phyloP scores from a whole-genome alignment of 35 echinoderm and acorn worm species.

The Nesometra sesokonis region DNA sequence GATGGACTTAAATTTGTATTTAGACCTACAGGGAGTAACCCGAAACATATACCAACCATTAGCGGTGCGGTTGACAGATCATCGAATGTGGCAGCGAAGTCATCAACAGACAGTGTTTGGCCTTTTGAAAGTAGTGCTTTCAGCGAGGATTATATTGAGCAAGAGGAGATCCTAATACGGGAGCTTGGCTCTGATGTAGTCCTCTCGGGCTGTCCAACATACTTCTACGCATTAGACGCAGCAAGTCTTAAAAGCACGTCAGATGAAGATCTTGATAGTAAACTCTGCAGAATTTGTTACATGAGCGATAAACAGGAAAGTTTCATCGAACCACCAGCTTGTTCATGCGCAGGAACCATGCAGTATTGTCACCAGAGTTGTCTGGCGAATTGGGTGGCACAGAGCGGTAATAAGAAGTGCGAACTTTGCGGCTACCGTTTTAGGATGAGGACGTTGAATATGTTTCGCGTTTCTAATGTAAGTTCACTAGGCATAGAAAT shows the following conservation, averaged over 20 bases:
- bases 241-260: neutral
- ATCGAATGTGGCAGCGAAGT: too few species aligned
- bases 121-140: too few species aligned
- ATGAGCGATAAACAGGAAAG: slow-evolving; percentile 12
- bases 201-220: neutral
- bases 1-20: neutral
- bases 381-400: slow-evolving; percentile 42
- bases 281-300: slow-evolving; percentile 35
- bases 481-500: too few species aligned
- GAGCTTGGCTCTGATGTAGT: too few species aligned
- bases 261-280: neutral
- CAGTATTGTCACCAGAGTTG: slow-evolving; percentile 52
- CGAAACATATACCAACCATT: neutral
- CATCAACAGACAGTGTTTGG: too few species aligned
- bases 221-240: neutral
- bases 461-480: slow-evolving; percentile 25
- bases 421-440: slow-evolving; percentile 63
- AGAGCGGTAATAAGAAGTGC: slow-evolving; percentile 33
- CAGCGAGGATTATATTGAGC: too few species aligned
- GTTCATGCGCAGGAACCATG: slow-evolving; percentile 44
- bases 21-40: neutral
- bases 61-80: too few species aligned
- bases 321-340: slow-evolving; percentile 29
- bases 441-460: slow-evolving; percentile 17
- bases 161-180: too few species aligned